Conservation (phyloP, 2,113 vertebrate species). For the Microcebus ravelobensis region DNA sequence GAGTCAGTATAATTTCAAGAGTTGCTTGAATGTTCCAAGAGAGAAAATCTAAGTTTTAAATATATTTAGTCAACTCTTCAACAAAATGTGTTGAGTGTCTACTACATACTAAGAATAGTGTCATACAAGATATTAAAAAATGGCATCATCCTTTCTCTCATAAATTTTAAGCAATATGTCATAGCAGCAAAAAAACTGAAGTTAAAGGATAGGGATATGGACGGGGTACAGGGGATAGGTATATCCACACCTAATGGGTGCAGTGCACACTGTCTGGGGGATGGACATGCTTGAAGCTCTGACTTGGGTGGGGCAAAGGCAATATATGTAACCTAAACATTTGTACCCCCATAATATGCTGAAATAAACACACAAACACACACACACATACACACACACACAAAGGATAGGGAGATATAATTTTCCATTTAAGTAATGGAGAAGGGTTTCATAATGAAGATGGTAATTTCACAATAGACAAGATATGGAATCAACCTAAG, state of each 20-base stretch:
- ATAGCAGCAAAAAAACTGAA: not conserved
- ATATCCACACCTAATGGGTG: too few species aligned
- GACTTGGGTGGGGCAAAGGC: too few species aligned
- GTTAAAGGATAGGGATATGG: not conserved
- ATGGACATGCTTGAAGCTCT: too few species aligned
- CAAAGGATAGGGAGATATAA: not conserved
- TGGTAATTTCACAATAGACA: not conserved
- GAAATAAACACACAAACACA: too few species aligned
- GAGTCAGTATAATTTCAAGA: not conserved
- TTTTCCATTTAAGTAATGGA: not conserved
- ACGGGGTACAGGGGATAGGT: too few species aligned
- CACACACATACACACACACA: too few species aligned
- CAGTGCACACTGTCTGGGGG: too few species aligned
- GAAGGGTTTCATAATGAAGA: not conserved
- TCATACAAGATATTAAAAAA: not conserved
- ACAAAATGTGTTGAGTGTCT: not conserved
- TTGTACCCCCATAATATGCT: too few species aligned
- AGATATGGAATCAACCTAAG: not conserved
- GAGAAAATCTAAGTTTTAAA: slow-evolving; percentile 14
- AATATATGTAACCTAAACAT: too few species aligned
- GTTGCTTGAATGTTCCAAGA: not conserved
- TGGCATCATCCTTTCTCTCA: not conserved
- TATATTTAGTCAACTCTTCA: not conserved
- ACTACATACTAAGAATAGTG: not conserved
- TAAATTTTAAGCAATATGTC: not conserved